phyloP scores from a whole-genome alignment of 53 echinoderm and acorn worm genomes.

The Henricia sp. region DNA sequence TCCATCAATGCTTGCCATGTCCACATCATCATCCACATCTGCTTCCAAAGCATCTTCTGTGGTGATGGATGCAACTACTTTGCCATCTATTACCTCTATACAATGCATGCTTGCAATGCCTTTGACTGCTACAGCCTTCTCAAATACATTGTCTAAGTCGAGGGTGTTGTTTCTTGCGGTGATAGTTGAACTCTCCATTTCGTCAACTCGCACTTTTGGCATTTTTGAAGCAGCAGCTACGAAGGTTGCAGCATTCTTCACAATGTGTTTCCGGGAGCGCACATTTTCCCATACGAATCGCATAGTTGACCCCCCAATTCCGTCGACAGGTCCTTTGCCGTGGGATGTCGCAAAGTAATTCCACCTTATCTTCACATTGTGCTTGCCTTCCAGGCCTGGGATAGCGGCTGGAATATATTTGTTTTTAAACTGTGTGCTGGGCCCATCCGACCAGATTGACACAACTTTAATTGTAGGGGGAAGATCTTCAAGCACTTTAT shows the following conservation, averaged over 20 bases:
- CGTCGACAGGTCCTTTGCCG: constrained; percentile 72
- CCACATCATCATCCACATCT: constrained; percentile 18
- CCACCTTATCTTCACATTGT: constrained; percentile 48
- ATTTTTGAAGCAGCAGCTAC: constrained; percentile 63
- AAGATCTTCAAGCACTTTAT: constrained; percentile 46
- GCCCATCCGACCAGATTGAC: constrained; percentile 69
- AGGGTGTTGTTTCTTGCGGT: constrained; percentile 18
- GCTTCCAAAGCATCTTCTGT: constrained; percentile 7
- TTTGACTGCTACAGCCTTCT: constrained; percentile 19
- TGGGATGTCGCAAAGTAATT: constrained; percentile 65
- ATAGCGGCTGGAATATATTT: constrained; percentile 52
- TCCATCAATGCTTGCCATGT: constrained; percentile 6
- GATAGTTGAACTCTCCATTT: constrained; percentile 44
- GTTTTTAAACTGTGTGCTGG: constrained; percentile 70
- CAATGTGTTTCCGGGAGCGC: constrained; percentile 39
- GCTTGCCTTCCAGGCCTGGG: constrained; percentile 37
- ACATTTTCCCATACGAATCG: constrained; percentile 58
- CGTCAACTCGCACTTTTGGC: constrained; percentile 54
- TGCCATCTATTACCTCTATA: constrained; percentile 19
- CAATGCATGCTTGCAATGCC: constrained; percentile 26
- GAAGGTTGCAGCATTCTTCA: constrained; percentile 59
- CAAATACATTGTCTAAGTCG: constrained; percentile 20
- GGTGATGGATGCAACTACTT: background rate
- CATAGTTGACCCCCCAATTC: constrained; percentile 52
- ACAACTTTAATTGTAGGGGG: constrained; percentile 39